Evolutionary conservation across 1,140 invertebrate genomes (phyloP), one percentile per base, ranked within the genome.

Genomic region (Hirudo medicinalis): DNA sequence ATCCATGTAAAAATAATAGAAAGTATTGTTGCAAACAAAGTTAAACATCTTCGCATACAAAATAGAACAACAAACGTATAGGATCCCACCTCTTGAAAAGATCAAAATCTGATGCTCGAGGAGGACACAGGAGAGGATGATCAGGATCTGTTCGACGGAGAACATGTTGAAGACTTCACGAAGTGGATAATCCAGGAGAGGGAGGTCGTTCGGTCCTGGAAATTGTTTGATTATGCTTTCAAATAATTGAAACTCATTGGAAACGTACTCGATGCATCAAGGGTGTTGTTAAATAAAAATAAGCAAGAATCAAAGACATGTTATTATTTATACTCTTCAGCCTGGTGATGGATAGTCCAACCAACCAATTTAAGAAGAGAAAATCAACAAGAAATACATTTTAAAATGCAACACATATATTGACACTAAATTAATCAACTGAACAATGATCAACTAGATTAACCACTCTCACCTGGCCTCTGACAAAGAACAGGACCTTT

Each of bases 51-150:
- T 3, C 32, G 6, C 32, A 36, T 3, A 36, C 6, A 6, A 36
- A 6, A 57, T 3, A 57, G 20, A 57, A 57, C 54, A 63, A 22
- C 57, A 22, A 63, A 6, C 32, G 2, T 6, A 36, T 36, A 6
- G 9, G 11, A 29, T 40, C 9, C 76, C 80, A 94, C 91, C 90
- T 81, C 87, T 88, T 69, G 94, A 97, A 79, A 91, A 89, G 17
- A 99, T 84, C 53, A 99, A 85, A 54, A 98, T 89, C 85, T 99
- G 96, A 83, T 97, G 92, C 84, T 99, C 96, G 13, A 99, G 82
- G 19, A 99, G 84, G 36, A 97, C 89, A 84, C 94, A 94, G 5
- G 93, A 93, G 78, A 97, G 92, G n/a, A 98, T 83, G 78, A 93
- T 89, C 53, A 99, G 86, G 40, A 96, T 87, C 79, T 89, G 90